These are phyloP conservation scores for Drosophila eugracilis DNA, from an alignment of 1,140 invertebrate species.

Conservation along the genomic window DNA sequence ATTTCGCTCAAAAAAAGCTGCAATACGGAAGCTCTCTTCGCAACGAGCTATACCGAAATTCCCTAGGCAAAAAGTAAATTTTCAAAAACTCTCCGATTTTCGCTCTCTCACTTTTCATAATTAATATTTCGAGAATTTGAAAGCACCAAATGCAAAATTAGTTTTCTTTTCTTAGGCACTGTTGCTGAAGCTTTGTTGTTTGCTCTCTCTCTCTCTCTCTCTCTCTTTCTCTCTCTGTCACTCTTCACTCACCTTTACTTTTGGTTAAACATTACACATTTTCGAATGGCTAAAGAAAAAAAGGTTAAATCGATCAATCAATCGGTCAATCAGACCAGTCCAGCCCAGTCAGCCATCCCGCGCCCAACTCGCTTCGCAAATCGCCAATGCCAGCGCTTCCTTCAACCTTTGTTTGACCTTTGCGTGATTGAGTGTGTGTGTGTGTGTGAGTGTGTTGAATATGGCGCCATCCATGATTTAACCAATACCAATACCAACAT, in stretches of 20 bases:
- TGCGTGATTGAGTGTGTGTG: conserved; percentile 24
- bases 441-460: conserved; percentile 28
- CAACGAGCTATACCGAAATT: conserved; percentile 70
- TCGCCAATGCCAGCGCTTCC: conserved; percentile 38
- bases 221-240: conserved; percentile 15
- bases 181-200: conserved; percentile 41
- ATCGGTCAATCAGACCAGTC: conserved; percentile 24
- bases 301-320: conserved; percentile 16
- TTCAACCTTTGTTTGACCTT: conserved; percentile 20
- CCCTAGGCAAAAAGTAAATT: conserved; percentile 69
- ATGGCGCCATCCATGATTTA: conserved; percentile 10
- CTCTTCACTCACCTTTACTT: conserved; percentile 28
- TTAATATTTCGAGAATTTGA: conserved; percentile 9
- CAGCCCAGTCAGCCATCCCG: conserved; percentile 79
- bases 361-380: conserved; percentile 69
- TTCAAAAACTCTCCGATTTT: conserved; percentile 34
- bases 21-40: conserved; percentile 66
- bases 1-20: conserved; percentile 73
- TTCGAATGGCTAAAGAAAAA: conserved; percentile 43
- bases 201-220: conserved; percentile 16
- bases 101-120: conserved; percentile 4
- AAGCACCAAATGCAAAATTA: conserved; percentile 41
- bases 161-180: conserved; percentile 28
- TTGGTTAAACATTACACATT: conserved; percentile 25
- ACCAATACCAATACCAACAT: background rate